Evolutionary conservation across 2,888 invertebrate genomes (phyloP), one percentile per base, ranked within the genome.

Genomic region (Drosophila cognata): DNA sequence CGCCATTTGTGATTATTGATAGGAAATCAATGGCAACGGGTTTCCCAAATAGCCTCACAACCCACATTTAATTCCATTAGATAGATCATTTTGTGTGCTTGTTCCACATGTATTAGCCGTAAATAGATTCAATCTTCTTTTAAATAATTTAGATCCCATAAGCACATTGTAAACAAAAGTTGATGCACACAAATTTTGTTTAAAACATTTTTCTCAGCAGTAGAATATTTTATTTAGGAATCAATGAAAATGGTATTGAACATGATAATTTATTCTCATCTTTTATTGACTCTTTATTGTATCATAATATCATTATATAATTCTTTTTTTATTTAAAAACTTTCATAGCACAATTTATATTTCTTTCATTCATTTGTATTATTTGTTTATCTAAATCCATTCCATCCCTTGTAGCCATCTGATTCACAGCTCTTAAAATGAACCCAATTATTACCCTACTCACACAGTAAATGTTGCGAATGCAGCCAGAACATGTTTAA

Each of bases 401-500:
- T 21, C 8, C 6, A 11, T 29, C 1, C 18, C 35, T 25, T 16
- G 16, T 21, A n/a, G n/a, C 10, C 18, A 38, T 29, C 21, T 43
- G 21, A 53, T 58, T 46, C 33, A 13, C 33, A n/a, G 31, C 55
- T 63, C 36, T 50, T 29, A 38, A 59, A 48, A 25, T 25, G 21
- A 31, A 18, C 25, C 46, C 8, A 46, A 25, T 46, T 46, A 13
- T 65, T 52, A 25, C 25, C 4, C 0, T 3, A 35, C n/a, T 18
- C 41, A 36, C 35, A 46, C 7, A 7, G 48, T 43, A 46, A 73
- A 61, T 55, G 36, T 53, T 38, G 60, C 62, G 51, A 68, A 53
- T 63, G 52, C 77, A 65, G 58, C 61, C 33, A 72, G 70, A 79
- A 66, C 71, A 70, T 63, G 79, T 57, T 61, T 52, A 72, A 60